A percentile compares a stretch with the other conserved stretches of the same genome.
These are phyloP conservation scores for Spea hammondii DNA, from an alignment of 2,797 vertebrate species.

Conservation along the genomic window DNA sequence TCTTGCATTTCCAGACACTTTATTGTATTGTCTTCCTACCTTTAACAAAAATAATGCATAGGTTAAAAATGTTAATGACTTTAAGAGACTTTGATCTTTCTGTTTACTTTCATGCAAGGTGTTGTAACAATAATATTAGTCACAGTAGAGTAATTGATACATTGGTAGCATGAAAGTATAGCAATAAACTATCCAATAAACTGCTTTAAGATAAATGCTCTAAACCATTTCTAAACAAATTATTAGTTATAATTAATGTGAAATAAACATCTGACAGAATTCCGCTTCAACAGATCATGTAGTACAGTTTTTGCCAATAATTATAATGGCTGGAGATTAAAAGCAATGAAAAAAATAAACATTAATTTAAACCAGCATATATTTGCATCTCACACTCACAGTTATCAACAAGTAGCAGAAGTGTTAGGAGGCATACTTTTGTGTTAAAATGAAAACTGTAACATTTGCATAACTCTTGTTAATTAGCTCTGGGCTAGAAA, in stretches of 20 bases:
- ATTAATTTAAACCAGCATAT: slow-evolving; percentile 14
- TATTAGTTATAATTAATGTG: slow-evolving; percentile 1
- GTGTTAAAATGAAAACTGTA: neutral
- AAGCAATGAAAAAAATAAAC: neutral
- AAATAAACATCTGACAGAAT: neutral
- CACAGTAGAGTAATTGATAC: neutral
- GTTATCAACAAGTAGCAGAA: slow-evolving; percentile 2
- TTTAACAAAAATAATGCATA: too few relatives aligned
- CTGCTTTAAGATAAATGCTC: neutral
- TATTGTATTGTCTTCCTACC: too few relatives aligned
- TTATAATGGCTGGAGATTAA: neutral
- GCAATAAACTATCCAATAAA: neutral
- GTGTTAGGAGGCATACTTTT: neutral
- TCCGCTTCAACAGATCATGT: neutral
- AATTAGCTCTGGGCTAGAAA: slow-evolving; percentile 1
- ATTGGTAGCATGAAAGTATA: neutral
- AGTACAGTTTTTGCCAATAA: neutral
- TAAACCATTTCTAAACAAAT: neutral
- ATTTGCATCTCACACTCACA: neutral
- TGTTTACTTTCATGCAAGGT: too few relatives aligned
- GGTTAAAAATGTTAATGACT: too few relatives aligned
- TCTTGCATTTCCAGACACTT: too few relatives aligned
- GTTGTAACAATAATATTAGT: neutral
- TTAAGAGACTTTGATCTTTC: too few relatives aligned
- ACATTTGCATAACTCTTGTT: slow-evolving; percentile 14